Evolutionary conservation across 2,888 invertebrate genomes (phyloP), one percentile per base, ranked within the genome.

Genomic region (Tiliacea aurago): DNA sequence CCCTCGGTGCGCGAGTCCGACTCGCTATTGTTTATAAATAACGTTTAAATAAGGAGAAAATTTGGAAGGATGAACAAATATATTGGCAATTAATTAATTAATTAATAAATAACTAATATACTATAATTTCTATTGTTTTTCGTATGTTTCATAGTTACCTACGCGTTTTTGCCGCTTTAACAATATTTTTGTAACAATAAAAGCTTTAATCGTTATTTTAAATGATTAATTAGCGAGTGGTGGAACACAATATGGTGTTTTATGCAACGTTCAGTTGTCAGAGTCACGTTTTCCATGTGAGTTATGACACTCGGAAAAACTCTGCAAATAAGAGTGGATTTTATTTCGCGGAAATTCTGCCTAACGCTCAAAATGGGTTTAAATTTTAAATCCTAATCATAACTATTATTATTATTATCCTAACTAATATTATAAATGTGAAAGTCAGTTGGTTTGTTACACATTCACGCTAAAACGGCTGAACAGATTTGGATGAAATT

Each of bases 261-360:
- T 51, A 64, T 70, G 76, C 55, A 68, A 53, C 23, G 37, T 73
- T 28, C 45, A 37, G 41, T 65, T 58, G 69, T 76, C 86, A 78
- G 65, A 66, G 45, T 72, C 80, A 86, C 69, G 59, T 71, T 72
- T 33, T 28, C 23, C 62, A 11, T 11, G 41, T 83, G 69, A 83
- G 41, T 85, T 83, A 84, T 72, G 33, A 55, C 75, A 67, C 70
- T 70, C 49, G 11, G 11, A 45, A 69, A 78, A 70, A 71, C 61
- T 62, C 63, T 3, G 23, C 51, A 59, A 61, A 72, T 66, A 65
- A 56, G 78, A 51, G 59, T 11, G 20, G 18, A 51, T 56, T 83
- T 83, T 72, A 64, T 72, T 41, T 13, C 11, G 63, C 20, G 62
- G 37, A 28, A 20, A 55, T 33, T 64, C 51, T 33, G n/a, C 15